phyloP scores from a whole-genome alignment of 2,888 invertebrate genomes.

The Ichneumoninae sp. region DNA sequence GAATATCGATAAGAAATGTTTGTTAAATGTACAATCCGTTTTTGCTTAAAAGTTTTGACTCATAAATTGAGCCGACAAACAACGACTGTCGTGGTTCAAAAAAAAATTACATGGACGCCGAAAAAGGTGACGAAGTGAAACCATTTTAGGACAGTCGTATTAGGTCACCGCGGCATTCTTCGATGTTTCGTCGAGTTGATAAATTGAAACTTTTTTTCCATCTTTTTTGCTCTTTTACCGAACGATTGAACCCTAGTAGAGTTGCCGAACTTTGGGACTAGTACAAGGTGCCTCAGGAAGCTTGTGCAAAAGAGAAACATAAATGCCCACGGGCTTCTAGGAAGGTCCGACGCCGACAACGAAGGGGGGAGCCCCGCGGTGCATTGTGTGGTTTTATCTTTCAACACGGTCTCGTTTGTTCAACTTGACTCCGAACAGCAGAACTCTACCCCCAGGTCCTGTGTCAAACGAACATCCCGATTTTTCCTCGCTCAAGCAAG shows the following conservation, averaged over 20 bases:
- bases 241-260: conserved; percentile 37
- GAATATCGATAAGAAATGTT: too few relatives aligned
- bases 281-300: conserved; percentile 9
- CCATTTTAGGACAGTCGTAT: conserved; percentile 21
- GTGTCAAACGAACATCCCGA: conserved; percentile 70
- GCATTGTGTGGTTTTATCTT: conserved; percentile 82
- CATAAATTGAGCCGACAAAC: background rate
- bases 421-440: conserved; percentile 75
- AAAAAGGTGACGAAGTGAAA: conserved; percentile 11
- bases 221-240: conserved; percentile 14
- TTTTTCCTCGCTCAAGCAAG: conserved; percentile 67
- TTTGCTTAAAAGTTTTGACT: too few relatives aligned
- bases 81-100: background rate
- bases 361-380: conserved; percentile 70
- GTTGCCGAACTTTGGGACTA: conserved; percentile 45
- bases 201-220: conserved; percentile 20
- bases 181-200: conserved; percentile 31
- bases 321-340: conserved; percentile 55
- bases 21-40: too few relatives aligned
- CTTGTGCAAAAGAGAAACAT: conserved; percentile 49
- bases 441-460: conserved; percentile 47
- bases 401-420: conserved; percentile 81
- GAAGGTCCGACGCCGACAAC: conserved; percentile 65
- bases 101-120: background rate
- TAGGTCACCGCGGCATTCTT: conserved; percentile 31